Conservation (phyloP, 2,888 invertebrate species). For the Megastigmus dorsalis region DNA sequence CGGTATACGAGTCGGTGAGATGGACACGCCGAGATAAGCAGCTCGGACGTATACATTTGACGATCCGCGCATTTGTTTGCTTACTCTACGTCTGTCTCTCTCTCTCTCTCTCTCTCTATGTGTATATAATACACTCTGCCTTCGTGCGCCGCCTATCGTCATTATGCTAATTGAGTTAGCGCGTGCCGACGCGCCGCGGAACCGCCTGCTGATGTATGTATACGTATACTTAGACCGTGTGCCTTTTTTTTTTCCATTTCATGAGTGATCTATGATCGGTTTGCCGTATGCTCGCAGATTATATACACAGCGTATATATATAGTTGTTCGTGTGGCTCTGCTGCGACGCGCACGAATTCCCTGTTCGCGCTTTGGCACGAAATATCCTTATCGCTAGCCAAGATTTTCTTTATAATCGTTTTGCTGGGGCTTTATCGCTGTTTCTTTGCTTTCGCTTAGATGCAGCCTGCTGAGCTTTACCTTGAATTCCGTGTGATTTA, state of each 20-base stretch:
- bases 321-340: neutral
- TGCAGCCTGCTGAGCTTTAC: neutral
- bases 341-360: slow-evolving; percentile 6
- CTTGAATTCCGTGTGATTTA: slow-evolving; percentile 1
- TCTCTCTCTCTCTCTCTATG: no score
- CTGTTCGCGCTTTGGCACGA: slow-evolving; percentile 28
- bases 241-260: slow-evolving; percentile 1
- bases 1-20: neutral
- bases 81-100: no score
- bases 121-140: no score
- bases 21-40: slow-evolving; percentile 16
- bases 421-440: no score
- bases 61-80: neutral
- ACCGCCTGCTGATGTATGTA: neutral
- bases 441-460: neutral
- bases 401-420: slow-evolving; percentile 4
- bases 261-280: neutral
- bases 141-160: no score
- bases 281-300: neutral
- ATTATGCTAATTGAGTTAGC: slow-evolving; percentile 42
- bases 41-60: no score
- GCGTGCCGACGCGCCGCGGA: neutral
- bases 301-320: no score
- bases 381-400: slow-evolving; percentile 30
- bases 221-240: neutral